phyloP scores from a whole-genome alignment of 2,888 invertebrate species.

The Andrena trimmerana region DNA sequence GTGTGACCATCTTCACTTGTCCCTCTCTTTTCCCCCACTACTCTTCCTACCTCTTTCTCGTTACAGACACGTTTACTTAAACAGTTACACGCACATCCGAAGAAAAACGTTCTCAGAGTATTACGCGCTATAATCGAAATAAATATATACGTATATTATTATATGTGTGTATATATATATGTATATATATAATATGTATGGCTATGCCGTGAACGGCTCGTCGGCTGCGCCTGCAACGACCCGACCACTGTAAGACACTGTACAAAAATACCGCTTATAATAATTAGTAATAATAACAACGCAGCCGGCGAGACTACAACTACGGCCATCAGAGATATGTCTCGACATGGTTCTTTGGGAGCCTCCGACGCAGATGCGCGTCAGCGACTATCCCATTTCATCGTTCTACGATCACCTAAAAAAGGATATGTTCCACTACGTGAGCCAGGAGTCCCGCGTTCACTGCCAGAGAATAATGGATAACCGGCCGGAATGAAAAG shows the following conservation, averaged over 20 bases:
- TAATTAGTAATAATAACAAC: constrained; percentile 75
- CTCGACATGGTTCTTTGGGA: constrained; percentile 79
- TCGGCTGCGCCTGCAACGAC: constrained; percentile 79
- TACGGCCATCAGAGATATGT: constrained; percentile 79
- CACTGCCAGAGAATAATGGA: neutral
- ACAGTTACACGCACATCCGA: constrained; percentile 5
- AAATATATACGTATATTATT: constrained; percentile 57
- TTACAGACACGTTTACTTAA: neutral
- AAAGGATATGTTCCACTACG: constrained; percentile 63
- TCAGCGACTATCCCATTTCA: constrained; percentile 52
- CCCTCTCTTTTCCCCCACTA: neutral
- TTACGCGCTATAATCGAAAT: constrained; percentile 67
- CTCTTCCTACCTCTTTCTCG: neutral
- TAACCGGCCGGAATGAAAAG: neutral
- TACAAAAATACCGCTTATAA: constrained; percentile 84
- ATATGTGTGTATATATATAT: constrained; percentile 34
- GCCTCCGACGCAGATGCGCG: constrained; percentile 44
- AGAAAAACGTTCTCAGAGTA: constrained; percentile 62
- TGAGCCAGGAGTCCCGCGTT: constrained; percentile 58
- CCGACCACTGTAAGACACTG: constrained; percentile 82
- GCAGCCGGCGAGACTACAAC: constrained; percentile 77
- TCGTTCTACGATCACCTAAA: constrained; percentile 60
- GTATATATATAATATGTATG: constrained; percentile 45
- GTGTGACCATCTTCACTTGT: neutral
- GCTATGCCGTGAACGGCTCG: constrained; percentile 73